These are phyloP conservation scores for Rhagium mordax DNA, from an alignment of 2,888 invertebrate genomes.

Conservation along the genomic window DNA sequence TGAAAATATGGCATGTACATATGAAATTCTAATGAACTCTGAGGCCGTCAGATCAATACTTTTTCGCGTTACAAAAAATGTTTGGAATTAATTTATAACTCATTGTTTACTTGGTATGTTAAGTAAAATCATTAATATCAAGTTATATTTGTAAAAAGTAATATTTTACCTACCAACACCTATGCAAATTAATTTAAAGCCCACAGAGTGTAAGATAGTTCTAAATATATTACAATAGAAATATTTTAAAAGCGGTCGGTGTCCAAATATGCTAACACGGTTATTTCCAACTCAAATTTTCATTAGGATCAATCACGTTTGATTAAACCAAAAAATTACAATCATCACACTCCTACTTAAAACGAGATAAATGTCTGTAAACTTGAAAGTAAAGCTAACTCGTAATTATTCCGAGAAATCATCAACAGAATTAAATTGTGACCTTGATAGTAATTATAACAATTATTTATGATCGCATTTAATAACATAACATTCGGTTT, in stretches of 20 bases:
- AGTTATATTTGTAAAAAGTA: neutral
- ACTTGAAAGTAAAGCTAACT: constrained; percentile 1
- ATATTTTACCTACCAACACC: neutral
- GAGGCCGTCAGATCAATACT: too few relatives aligned
- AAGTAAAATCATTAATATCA: constrained; percentile 5
- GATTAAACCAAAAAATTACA: constrained; percentile 22
- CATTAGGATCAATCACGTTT: constrained; percentile 14
- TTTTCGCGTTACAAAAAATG: neutral
- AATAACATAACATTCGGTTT: constrained; percentile 8
- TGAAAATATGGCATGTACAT: too few relatives aligned
- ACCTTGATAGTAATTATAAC: constrained; percentile 31
- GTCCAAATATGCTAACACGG: constrained; percentile 2
- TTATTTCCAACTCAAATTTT: constrained; percentile 10
- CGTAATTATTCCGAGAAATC: constrained; percentile 21
- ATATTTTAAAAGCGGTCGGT: neutral
- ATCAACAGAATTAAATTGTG: constrained; percentile 11
- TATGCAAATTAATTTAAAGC: neutral
- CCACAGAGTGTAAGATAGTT: neutral
- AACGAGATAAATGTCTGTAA: constrained; percentile 15
- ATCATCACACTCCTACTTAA: constrained; percentile 19
- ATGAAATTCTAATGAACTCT: too few relatives aligned
- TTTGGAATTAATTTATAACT: constrained; percentile 16
- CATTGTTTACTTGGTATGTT: constrained; percentile 11
- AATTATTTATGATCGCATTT: constrained; percentile 19
- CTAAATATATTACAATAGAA: neutral